Conservation (phyloP, 2,888 invertebrate genomes). For the Allygus modestus region DNA sequence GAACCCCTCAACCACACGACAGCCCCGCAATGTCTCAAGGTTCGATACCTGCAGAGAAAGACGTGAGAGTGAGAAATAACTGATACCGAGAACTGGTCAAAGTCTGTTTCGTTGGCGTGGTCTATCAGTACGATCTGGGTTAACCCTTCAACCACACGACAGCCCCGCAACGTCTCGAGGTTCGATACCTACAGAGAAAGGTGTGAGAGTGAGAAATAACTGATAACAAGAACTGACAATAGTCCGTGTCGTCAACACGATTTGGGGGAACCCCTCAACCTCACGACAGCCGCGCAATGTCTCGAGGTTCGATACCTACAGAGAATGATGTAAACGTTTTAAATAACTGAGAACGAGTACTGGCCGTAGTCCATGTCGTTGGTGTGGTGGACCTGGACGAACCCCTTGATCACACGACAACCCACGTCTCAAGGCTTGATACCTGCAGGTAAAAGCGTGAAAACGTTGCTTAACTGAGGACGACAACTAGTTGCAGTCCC, state of each 20-base stretch:
- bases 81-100: too few relatives aligned
- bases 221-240: slow-evolving; percentile 85
- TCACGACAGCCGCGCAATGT: slow-evolving; percentile 35
- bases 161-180: too few relatives aligned
- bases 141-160: too few relatives aligned
- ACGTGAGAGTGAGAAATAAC: too few relatives aligned
- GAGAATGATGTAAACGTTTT: not conserved
- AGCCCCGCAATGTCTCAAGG: slow-evolving; percentile 34
- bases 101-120: too few relatives aligned
- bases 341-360: slow-evolving; percentile 74
- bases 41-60: slow-evolving; percentile 16
- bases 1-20: too few relatives aligned
- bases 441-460: too few relatives aligned
- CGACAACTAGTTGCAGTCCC: too few relatives aligned
- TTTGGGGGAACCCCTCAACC: slow-evolving; percentile 86
- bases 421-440: not conserved
- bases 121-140: too few relatives aligned
- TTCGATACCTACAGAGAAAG: too few relatives aligned
- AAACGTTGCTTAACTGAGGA: too few relatives aligned
- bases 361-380: slow-evolving; percentile 81
- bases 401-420: not conserved
- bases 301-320: slow-evolving; percentile 33
- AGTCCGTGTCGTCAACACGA: slow-evolving; percentile 80
- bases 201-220: too few relatives aligned
- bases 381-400: slow-evolving; percentile 76